These are phyloP conservation scores for Hydraecia micacea DNA, from an alignment of 2,888 invertebrate species.

Conservation along the genomic window DNA sequence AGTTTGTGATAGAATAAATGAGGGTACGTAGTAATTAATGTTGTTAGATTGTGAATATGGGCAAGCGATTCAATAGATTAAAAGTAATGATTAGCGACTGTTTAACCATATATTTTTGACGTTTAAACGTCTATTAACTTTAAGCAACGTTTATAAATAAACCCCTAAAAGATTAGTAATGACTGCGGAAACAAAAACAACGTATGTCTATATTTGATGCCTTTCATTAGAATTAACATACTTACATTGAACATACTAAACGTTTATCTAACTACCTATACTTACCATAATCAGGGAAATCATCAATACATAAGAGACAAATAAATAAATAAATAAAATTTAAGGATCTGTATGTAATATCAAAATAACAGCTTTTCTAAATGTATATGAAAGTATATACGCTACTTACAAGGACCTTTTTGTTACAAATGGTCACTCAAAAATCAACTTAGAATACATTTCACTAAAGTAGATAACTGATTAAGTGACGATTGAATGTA, in stretches of 20 bases:
- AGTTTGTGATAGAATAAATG: constrained; percentile 28
- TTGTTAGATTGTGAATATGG: neutral
- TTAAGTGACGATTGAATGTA: too few relatives aligned
- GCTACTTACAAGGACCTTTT: too few relatives aligned
- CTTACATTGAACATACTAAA: neutral
- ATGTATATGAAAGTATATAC: too few relatives aligned
- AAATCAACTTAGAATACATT: too few relatives aligned
- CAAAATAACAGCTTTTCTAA: too few relatives aligned
- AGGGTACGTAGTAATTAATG: neutral
- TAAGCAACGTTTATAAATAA: neutral
- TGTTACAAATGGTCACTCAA: too few relatives aligned
- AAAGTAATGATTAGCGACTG: neutral
- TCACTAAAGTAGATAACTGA: too few relatives aligned
- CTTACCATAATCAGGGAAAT: neutral
- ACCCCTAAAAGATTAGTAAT: neutral
- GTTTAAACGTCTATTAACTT: neutral
- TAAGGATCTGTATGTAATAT: too few relatives aligned
- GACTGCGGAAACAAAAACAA: neutral
- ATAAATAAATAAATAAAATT: too few relatives aligned
- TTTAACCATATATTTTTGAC: neutral
- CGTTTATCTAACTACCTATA: neutral
- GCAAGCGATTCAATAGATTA: neutral
- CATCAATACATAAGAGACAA: too few relatives aligned
- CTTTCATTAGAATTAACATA: neutral
- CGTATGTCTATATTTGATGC: neutral